Evolutionary conservation across 2,888 invertebrate species (phyloP).

Genomic region (Girardia tigrina): DNA sequence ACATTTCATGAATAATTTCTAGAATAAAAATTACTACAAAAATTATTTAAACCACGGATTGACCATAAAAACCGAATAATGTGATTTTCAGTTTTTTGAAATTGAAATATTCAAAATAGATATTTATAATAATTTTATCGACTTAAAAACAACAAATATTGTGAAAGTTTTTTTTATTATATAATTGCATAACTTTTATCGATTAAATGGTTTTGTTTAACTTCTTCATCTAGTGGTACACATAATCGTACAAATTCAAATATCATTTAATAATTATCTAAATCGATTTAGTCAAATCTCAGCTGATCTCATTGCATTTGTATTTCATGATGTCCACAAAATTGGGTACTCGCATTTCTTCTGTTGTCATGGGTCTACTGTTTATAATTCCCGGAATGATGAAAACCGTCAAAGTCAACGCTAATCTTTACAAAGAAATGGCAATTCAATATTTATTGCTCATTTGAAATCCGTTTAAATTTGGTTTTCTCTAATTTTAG

Average conservation of each 20-base stretch:
- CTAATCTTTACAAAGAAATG: constrained; percentile 29
- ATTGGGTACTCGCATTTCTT: constrained; percentile 20
- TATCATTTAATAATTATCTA: background rate
- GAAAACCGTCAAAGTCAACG: constrained; percentile 25
- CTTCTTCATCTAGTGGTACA: background rate
- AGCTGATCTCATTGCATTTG: too few species aligned
- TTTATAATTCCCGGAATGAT: constrained; percentile 29
- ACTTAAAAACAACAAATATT: too few species aligned
- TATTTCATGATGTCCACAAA: background rate
- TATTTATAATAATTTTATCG: too few species aligned
- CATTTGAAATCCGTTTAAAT: background rate
- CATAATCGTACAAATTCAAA: background rate
- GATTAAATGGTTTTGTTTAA: background rate
- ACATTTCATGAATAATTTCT: too few species aligned
- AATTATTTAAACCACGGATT: too few species aligned
- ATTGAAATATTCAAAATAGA: background rate
- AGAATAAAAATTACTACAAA: too few species aligned
- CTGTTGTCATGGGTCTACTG: constrained; percentile 24
- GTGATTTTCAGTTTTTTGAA: background rate
- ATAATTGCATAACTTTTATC: background rate
- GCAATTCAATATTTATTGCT: background rate
- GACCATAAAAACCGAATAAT: too few species aligned
- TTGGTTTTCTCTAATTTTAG: background rate
- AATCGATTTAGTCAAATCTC: too few species aligned
- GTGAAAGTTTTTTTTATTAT: too few species aligned